These are phyloP conservation scores for Phoenoteleia sp. DNA, from an alignment of 2,888 invertebrate species.

Conservation along the genomic window DNA sequence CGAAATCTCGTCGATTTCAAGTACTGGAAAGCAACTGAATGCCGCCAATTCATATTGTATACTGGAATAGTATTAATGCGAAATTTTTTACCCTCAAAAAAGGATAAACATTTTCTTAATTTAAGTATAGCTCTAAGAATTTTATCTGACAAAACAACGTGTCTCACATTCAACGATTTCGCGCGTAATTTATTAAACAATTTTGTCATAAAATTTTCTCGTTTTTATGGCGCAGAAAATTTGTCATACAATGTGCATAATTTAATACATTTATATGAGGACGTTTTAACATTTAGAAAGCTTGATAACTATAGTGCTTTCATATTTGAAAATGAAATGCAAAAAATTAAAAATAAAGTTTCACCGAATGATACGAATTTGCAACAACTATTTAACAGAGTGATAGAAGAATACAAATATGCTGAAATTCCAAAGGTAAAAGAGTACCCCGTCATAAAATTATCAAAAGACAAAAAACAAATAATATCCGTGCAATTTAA, in stretches of 20 bases:
- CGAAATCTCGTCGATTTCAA: background rate
- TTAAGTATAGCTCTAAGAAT: background rate
- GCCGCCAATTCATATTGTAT: background rate
- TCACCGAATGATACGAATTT: background rate
- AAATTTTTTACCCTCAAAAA: background rate
- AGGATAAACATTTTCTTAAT: background rate
- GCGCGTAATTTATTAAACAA: background rate
- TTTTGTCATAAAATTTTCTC: background rate
- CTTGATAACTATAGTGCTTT: background rate
- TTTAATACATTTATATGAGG: background rate
- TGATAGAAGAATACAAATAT: background rate
- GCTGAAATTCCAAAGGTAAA: too few species aligned
- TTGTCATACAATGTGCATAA: background rate
- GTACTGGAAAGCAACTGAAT: background rate
- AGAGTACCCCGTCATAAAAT: background rate
- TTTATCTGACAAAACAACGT: background rate
- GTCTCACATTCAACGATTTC: background rate
- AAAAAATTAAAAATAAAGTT: background rate
- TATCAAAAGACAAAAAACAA: background rate
- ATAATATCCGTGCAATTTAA: background rate
- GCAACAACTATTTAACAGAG: background rate
- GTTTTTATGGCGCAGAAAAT: background rate
- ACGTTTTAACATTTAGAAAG: background rate
- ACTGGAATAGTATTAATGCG: background rate
- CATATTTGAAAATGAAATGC: background rate